Percentiles rank a stretch among this genome's conserved stretches.
Conservation (phyloP, 1,140 invertebrate genomes). For the Samia ricini region DNA sequence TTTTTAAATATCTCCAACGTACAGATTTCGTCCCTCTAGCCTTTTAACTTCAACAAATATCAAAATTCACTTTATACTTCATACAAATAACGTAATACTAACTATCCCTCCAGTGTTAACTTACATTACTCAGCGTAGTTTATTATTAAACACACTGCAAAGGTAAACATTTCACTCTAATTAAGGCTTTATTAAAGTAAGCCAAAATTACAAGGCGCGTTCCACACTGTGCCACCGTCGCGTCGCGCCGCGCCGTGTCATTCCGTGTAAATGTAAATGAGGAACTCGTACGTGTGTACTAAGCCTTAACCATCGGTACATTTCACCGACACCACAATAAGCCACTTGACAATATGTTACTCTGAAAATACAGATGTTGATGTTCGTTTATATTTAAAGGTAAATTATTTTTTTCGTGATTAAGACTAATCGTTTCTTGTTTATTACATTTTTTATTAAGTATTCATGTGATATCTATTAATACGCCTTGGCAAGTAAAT, state of each 20-base stretch:
- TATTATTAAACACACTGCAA: slow-evolving; percentile 4
- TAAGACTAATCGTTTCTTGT: too few species aligned
- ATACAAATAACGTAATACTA: not conserved
- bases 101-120: not conserved
- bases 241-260: not conserved
- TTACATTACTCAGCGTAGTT: not conserved
- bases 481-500: too few species aligned
- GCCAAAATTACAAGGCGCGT: slow-evolving; percentile 4
- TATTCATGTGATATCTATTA: too few species aligned
- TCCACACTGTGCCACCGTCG: not conserved
- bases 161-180: slow-evolving; percentile 3
- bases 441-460: too few species aligned
- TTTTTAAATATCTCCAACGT: too few species aligned
- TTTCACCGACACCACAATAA: not conserved
- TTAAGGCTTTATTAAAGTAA: slow-evolving; percentile 10
- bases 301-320: not conserved
- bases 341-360: too few species aligned
- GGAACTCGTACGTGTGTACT: not conserved
- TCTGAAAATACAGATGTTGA: too few species aligned
- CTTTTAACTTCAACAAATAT: too few species aligned
- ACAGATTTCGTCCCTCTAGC: too few species aligned
- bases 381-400: too few species aligned
- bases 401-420: too few species aligned
- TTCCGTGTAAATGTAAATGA: not conserved
- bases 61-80: not conserved